These are phyloP conservation scores for Caenorhabditis parvicauda DNA, from an alignment of 2,888 invertebrate species.

Conservation along the genomic window DNA sequence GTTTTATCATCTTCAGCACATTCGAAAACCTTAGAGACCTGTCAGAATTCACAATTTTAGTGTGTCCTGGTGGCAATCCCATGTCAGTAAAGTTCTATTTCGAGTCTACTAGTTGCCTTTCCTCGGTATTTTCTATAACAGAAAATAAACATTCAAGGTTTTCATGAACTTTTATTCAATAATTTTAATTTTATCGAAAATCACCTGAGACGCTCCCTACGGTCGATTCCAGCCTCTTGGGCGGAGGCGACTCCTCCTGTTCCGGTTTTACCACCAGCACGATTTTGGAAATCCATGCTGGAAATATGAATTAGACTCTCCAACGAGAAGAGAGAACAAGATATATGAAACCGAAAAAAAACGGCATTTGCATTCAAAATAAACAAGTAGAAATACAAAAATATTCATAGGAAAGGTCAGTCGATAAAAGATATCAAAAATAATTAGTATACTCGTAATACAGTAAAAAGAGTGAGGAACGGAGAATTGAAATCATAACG, in stretches of 20 bases:
- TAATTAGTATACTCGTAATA: not conserved
- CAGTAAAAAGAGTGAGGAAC: too few relatives aligned
- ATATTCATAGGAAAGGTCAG: not conserved
- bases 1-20: too few relatives aligned
- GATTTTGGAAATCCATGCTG: conserved; percentile 96
- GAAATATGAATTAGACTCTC: not conserved
- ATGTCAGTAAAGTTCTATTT: too few relatives aligned
- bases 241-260: conserved; percentile 97
- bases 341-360: not conserved
- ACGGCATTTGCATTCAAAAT: not conserved
- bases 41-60: too few relatives aligned
- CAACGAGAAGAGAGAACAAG: not conserved
- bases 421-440: not conserved
- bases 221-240: conserved; percentile 95
- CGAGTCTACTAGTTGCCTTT: too few relatives aligned
- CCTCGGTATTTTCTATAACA: not conserved
- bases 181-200: too few relatives aligned
- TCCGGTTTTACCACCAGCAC: conserved; percentile 98
- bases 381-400: not conserved
- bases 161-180: not conserved
- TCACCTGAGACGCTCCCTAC: conserved; percentile 64
- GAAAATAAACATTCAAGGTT: not conserved
- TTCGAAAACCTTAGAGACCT: too few relatives aligned
- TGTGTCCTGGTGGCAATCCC: too few relatives aligned
- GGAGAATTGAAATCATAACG: too few relatives aligned